Evolutionary conservation across 2,888 invertebrate species (phyloP).

Genomic region (Apodemia duryi): DNA sequence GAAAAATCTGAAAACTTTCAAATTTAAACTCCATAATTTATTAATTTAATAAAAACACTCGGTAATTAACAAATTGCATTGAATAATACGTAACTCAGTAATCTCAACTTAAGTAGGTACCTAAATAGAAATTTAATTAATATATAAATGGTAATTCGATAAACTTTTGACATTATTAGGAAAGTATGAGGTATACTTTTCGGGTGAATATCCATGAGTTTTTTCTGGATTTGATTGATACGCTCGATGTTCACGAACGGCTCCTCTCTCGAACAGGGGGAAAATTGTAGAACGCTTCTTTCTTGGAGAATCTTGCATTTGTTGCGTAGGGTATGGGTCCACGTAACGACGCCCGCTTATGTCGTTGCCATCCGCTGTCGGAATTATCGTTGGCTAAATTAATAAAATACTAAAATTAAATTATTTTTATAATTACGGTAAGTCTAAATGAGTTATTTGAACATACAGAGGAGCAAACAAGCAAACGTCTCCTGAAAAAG

Average conservation of each 20-base stretch:
- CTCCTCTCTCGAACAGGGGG: constrained; percentile 49
- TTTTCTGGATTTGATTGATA: constrained; percentile 50
- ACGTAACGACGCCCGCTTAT: constrained; percentile 65
- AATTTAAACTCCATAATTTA: background rate
- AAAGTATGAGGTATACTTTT: constrained; percentile 67
- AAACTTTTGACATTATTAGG: constrained; percentile 43
- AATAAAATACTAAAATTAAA: constrained; percentile 44
- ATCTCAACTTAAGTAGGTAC: too few species aligned
- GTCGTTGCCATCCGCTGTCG: constrained; percentile 74
- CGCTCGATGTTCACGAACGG: constrained; percentile 39
- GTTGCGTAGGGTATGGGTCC: constrained; percentile 69
- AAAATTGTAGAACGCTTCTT: constrained; percentile 62
- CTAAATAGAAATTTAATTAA: background rate
- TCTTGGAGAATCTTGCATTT: constrained; percentile 67
- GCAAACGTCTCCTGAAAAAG: too few species aligned
- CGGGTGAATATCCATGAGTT: constrained; percentile 58
- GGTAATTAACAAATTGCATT: constrained; percentile 20
- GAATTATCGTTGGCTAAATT: constrained; percentile 66
- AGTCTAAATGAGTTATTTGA: too few species aligned
- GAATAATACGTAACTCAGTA: constrained; percentile 6
- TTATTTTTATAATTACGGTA: too few species aligned
- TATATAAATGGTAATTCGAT: background rate
- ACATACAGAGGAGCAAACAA: too few species aligned
- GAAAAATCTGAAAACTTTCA: background rate
- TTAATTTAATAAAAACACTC: background rate